phyloP scores from a whole-genome alignment of 1,140 invertebrate species.

The Drosophila gunungcola region DNA sequence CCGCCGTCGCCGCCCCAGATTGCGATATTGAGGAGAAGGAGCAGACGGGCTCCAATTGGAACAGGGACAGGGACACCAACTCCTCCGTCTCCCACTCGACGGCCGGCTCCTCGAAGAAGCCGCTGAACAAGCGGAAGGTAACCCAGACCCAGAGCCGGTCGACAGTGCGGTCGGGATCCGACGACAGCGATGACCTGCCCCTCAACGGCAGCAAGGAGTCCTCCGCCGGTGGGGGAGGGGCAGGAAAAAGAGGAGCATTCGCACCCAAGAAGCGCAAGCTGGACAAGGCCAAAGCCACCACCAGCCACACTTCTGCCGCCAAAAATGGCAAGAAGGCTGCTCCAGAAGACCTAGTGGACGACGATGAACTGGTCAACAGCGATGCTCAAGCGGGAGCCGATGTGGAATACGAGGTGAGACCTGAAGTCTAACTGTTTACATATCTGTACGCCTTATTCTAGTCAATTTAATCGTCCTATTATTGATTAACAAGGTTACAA shows the following conservation, averaged over 20 bases:
- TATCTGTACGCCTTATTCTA: too few relatives aligned
- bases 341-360: conserved; percentile 16
- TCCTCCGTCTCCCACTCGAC: conserved; percentile 1
- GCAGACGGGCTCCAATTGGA: conserved; percentile 5
- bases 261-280: conserved; percentile 51
- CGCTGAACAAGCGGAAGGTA: conserved; percentile 21
- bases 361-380: conserved; percentile 10
- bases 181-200: conserved; percentile 61
- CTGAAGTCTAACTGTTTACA: too few relatives aligned
- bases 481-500: too few relatives aligned
- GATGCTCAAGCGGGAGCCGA: conserved; percentile 4
- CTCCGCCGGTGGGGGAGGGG: background rate
- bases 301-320: conserved; percentile 4
- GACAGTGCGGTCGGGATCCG: conserved; percentile 11
- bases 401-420: conserved; percentile 62
- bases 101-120: conserved; percentile 1
- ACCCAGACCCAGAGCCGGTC: background rate
- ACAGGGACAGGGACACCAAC: background rate
- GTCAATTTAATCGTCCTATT: too few relatives aligned
- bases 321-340: conserved; percentile 41
- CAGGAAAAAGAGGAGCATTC: background rate
- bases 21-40: conserved; percentile 45
- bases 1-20: conserved; percentile 36
- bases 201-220: conserved; percentile 56
- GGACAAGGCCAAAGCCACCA: conserved; percentile 35